Base-by-base conservation (phyloP, 2,888 invertebrate genomes). In the Lysandra bellargus region DNA sequence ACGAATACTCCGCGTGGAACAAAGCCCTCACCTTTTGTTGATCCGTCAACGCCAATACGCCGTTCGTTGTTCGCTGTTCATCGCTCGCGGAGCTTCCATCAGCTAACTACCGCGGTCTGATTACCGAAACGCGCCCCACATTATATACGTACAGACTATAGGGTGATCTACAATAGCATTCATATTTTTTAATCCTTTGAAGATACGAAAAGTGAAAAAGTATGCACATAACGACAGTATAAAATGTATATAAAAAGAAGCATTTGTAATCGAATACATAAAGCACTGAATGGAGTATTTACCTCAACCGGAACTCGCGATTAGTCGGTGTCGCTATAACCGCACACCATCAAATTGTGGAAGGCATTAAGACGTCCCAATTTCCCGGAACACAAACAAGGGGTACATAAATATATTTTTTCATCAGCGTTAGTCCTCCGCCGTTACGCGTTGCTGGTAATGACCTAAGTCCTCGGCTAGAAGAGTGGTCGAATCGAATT, bases 321-420 rank as follows among this genome's bases (percentile, higher is more conserved):
- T 69, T 12, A 69, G 57, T 14, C 33, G 33, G 69, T 33, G 69
- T 12, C 64, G 30, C 12, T 23, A 40, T 74, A 74, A 74, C 44
- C 74, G 74, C n/a, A 44, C 44, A 44, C 44, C 74, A 40, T 40
- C 73, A 44, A 44, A 44, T 74, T 74, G 9, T 23, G 30, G n/a
- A 74, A 23, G n/a, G 23, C 40, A 74, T 74, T 44, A 74, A 74
- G 74, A 74, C 74, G 69, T 37, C 17, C 44, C 44, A 40, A 44
- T 74, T 74, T 23, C 74, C 44, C 40, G 23, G 12, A 74, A 74
- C n/a, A 44, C 74, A 23, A 74, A 44, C 23, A 23, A 44, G n/a
- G 74, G 74, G 74, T 23, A 17, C 40, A 74, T 74, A 23, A 23
- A 74, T 74, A 74, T 74, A 44, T 74, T 74, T 74, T 74, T 74